Percentiles rank a stretch among this genome's conserved stretches.
phyloP scores from a whole-genome alignment of 2,888 invertebrate genomes.

The Camptogramma bilineatum region DNA sequence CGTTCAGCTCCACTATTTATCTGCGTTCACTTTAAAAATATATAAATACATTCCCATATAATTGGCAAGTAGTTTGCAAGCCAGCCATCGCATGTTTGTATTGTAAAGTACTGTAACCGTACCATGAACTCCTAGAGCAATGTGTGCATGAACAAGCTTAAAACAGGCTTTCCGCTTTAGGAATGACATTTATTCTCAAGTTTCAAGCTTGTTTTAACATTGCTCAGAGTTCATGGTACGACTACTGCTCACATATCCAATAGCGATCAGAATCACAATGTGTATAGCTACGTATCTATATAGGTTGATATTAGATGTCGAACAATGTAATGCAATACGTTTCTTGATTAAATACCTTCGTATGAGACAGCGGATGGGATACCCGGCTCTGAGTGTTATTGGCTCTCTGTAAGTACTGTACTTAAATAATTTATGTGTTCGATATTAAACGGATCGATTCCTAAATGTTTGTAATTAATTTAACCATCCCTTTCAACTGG shows the following conservation, averaged over 20 bases:
- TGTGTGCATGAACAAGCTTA: no score
- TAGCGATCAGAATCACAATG: neutral
- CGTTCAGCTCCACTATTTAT: no score
- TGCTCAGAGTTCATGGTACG: neutral
- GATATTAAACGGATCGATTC: conserved; percentile 11
- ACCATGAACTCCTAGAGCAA: no score
- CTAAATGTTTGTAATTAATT: neutral
- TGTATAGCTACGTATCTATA: neutral
- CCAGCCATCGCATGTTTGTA: no score
- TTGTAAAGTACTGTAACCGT: no score
- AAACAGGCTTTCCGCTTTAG: no score
- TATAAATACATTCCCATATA: no score
- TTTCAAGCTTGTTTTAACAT: neutral
- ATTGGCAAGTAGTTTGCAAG: no score
- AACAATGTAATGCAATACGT: conserved; percentile 25
- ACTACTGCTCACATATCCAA: neutral
- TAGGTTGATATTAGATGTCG: conserved; percentile 12
- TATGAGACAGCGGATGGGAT: conserved; percentile 5
- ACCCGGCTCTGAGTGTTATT: conserved; percentile 10
- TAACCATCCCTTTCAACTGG: neutral
- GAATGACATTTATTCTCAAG: no score
- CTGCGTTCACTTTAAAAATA: no score
- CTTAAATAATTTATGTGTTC: conserved; percentile 13
- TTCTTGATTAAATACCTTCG: conserved; percentile 25
- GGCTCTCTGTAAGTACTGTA: conserved; percentile 16